phyloP scores from a whole-genome alignment of 2,113 vertebrate species.

The Sapajus apella region DNA sequence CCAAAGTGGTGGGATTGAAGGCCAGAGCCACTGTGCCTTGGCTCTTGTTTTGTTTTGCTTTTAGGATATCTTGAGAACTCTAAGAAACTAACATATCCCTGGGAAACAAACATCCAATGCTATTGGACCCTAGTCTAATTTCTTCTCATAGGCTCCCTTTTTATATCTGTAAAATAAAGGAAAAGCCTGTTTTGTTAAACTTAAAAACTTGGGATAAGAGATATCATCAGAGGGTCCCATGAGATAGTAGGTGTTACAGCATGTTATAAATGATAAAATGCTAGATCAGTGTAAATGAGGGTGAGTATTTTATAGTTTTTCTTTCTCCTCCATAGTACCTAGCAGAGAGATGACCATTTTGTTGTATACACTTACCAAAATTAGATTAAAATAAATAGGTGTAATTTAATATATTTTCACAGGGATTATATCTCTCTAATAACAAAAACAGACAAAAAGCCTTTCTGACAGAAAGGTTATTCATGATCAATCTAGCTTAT shows the following conservation, averaged over 20 bases:
- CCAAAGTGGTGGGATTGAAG: too few relatives aligned
- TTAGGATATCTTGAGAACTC: background rate
- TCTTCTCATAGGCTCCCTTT: background rate
- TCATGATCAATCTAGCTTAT: background rate
- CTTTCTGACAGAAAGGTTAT: background rate
- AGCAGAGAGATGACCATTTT: background rate
- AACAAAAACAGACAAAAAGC: conserved; percentile 3
- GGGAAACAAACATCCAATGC: background rate
- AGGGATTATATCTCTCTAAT: background rate
- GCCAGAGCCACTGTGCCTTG: too few relatives aligned
- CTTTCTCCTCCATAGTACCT: background rate
- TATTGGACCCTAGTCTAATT: background rate
- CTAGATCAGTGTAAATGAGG: background rate
- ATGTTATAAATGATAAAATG: conserved; percentile 18
- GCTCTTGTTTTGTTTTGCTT: background rate
- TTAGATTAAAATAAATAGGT: conserved; percentile 2
- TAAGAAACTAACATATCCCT: background rate
- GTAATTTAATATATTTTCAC: background rate
- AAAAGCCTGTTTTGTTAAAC: background rate
- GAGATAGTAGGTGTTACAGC: background rate
- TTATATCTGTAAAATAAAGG: background rate
- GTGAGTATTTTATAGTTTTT: background rate
- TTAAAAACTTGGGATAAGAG: background rate
- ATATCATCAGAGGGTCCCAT: background rate
- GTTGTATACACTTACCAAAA: background rate